Evolutionary conservation across 2,797 vertebrate genomes (phyloP), one percentile per base, ranked within the genome.

Genomic region (Clamator glandarius): DNA sequence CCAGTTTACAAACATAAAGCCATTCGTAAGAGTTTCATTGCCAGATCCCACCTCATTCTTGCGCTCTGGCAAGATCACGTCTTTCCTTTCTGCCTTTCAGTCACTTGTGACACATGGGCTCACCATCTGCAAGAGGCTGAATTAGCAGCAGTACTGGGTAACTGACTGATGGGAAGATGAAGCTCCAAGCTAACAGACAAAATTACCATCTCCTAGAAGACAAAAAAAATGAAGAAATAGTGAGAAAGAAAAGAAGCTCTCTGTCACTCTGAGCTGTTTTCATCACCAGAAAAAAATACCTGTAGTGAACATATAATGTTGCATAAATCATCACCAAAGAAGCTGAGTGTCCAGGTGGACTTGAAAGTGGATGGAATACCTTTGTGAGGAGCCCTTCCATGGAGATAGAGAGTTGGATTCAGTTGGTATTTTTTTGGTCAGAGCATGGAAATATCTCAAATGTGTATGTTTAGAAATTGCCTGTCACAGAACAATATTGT

Each of bases 231-330:
- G 24, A 50, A 73, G 21, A 76, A 66, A 51, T 0, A 41, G 17
- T 57, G 64, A 89, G 50, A 31, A 81, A 74, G 57, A 76, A 80
- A 58, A 52, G 15, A 12, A 55, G 18, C 5, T 29, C 6, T 58
- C 50, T 55, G 44, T 21, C 21, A 35, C 66, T 36, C 36, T 64
- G 73, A 63, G 35, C 36, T 64, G 10, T 59, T 85, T 76, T 33
- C 36, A 52, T 41, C 7, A 29, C 11, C 2, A 8, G 59, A 76
- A 88, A 36, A 72, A 84, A 82, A 57, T 77, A 70, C 3, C 28
- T 5, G 3, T 64, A 55, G 28, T 1, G 3, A 89, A 76, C 3
- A 2, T 11, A 28, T 3, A 0, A 13, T 9, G 26, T 44, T 28
- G 11, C 29, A 52, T 23, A 57, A 46, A 69, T 14, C 0, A 0